Evolutionary conservation across 1,140 invertebrate genomes (phyloP).

Genomic region (Heliconius himera): DNA sequence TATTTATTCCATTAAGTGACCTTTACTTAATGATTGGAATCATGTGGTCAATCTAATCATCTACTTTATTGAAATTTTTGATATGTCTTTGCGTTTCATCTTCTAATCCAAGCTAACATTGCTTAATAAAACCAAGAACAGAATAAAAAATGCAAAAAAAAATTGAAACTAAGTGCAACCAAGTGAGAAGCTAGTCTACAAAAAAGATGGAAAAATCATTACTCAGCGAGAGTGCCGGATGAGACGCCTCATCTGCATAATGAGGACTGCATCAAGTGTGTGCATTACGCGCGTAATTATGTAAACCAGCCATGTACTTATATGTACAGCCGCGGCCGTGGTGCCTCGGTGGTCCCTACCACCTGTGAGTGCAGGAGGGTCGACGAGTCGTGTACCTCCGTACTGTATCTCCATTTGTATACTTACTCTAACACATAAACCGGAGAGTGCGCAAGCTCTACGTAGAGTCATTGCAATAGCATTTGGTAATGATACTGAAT

Average conservation of each 20-base stretch:
- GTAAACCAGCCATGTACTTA: slow-evolving; percentile 13
- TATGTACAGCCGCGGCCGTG: not conserved
- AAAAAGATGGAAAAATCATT: not conserved
- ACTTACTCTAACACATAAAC: not conserved
- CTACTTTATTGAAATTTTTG: too few relatives aligned
- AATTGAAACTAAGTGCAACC: not conserved
- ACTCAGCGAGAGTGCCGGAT: slow-evolving; percentile 11
- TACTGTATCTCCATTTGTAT: not conserved
- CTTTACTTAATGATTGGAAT: too few relatives aligned
- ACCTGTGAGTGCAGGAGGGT: not conserved
- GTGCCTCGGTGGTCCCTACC: not conserved
- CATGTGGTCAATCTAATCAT: too few relatives aligned
- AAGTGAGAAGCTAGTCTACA: slow-evolving; percentile 1
- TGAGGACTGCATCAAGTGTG: slow-evolving; percentile 37
- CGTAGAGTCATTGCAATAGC: not conserved
- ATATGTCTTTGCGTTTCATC: too few relatives aligned
- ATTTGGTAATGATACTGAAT: slow-evolving; percentile 3
- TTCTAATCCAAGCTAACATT: too few relatives aligned
- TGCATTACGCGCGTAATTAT: slow-evolving; percentile 25
- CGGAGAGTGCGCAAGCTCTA: not conserved
- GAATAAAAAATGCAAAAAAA: not conserved
- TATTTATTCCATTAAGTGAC: too few relatives aligned
- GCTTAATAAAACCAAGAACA: too few relatives aligned
- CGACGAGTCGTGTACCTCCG: too few relatives aligned
- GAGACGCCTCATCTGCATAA: slow-evolving; percentile 33